Evolutionary conservation across 2,797 vertebrate genomes (phyloP).

Genomic region (Gambusia yucatana): DNA sequence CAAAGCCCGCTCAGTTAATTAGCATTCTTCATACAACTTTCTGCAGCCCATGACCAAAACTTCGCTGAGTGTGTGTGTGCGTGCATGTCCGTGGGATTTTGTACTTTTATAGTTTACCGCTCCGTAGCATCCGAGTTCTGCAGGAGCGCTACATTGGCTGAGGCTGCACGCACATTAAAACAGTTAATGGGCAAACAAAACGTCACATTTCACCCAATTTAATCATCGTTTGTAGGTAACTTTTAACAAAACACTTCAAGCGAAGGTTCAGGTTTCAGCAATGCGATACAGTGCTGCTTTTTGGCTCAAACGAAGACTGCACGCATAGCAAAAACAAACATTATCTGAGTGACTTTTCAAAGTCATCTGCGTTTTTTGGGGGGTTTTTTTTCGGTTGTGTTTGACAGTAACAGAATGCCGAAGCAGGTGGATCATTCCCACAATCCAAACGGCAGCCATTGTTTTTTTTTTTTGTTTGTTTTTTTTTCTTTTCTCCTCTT

Average conservation of each 20-base stretch:
- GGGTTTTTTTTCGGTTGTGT: conserved; percentile 32
- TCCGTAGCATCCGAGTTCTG: conserved; percentile 40
- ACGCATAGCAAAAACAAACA: conserved; percentile 26
- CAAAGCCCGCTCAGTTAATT: conserved; percentile 82
- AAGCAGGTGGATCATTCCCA: conserved; percentile 76
- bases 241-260: background rate
- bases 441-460: conserved; percentile 71
- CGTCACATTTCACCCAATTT: background rate
- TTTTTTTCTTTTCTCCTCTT: conserved; percentile 48
- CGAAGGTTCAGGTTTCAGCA: conserved; percentile 5
- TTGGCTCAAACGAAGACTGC: conserved; percentile 19
- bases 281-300: background rate
- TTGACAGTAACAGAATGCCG: conserved; percentile 66
- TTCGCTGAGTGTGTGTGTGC: conserved; percentile 58
- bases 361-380: conserved; percentile 60
- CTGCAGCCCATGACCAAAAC: conserved; percentile 71
- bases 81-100: conserved; percentile 36
- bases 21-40: conserved; percentile 81
- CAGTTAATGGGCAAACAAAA: background rate
- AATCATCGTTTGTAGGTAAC: background rate
- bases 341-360: conserved; percentile 70
- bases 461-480: conserved; percentile 27
- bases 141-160: conserved; percentile 2
- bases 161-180: conserved; percentile 13
- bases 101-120: conserved; percentile 39